Percentiles rank a stretch among this genome's conserved stretches.
Conservation (phyloP, 2,797 vertebrate species). For the Toxotes lorentzi region DNA sequence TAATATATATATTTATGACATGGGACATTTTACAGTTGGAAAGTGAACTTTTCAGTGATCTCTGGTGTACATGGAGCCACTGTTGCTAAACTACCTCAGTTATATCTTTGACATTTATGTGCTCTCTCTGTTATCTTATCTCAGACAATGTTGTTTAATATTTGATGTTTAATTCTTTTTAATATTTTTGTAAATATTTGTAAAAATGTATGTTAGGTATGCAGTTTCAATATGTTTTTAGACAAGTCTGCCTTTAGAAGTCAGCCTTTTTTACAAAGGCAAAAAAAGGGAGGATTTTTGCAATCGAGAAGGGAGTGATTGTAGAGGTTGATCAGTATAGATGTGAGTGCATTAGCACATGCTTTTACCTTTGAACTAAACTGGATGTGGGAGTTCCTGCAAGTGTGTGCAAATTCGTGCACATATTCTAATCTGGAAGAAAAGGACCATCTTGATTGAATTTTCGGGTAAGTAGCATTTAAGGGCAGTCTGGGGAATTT, state of each 20-base stretch:
- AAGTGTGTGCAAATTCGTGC: too few species aligned
- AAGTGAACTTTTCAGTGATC: not conserved
- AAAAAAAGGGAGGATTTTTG: slow-evolving; percentile 2
- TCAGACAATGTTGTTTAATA: not conserved
- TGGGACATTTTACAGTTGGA: not conserved
- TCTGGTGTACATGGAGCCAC: not conserved
- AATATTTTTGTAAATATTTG: not conserved
- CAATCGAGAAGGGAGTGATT: too few species aligned
- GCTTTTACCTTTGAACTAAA: too few species aligned
- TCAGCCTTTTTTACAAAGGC: not conserved
- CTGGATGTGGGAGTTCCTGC: too few species aligned
- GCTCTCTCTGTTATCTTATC: too few species aligned
- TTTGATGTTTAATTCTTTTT: not conserved
- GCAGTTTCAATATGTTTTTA: not conserved
- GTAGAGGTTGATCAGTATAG: too few species aligned
- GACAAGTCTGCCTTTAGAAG: not conserved
- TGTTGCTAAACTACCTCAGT: not conserved
- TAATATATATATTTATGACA: too few species aligned
- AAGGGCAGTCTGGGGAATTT: too few species aligned
- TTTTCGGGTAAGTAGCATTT: too few species aligned
- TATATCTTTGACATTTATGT: not conserved
- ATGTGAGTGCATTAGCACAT: too few species aligned
- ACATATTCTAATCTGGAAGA: too few species aligned
- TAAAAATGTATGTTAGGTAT: not conserved
- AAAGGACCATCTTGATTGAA: too few species aligned